Base-by-base conservation (phyloP, 2,113 vertebrate genomes). In the Mesoclemmys tuberculata region DNA sequence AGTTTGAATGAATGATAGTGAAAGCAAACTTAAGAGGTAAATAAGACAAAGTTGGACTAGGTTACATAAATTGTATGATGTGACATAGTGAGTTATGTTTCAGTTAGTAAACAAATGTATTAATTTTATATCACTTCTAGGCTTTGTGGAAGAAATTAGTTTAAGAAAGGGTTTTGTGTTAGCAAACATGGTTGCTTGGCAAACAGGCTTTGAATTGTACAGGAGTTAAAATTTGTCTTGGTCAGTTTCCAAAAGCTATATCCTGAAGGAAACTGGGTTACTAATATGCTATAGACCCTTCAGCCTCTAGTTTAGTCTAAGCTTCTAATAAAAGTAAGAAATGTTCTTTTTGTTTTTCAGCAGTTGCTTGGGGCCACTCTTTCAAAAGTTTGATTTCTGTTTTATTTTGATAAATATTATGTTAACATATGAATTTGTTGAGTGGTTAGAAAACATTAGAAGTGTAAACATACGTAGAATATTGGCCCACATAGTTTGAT, bases 151-250 rank as follows among this genome's bases (percentile, higher is more conserved):
- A 93, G 61, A 71, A 52, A 46, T 35, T 56, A 92, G 77, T 87
- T 94, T 94, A 84, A 93, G 74, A 77, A 95, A 94, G 44, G 52
- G 89, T 78, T 71, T 80, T 95, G 95, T 94, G 82, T 52, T 55
- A 92, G 44, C 75, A 78, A 96, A 96, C 77, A 83, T 85, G 84
- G 94, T 97, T 93, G 88, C 81, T 82, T n/a, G 90, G 86, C 88
- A 94, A 92, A 92, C 93, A 96, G 61, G 38, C 84, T 97, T 95
- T 84, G 88, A 94, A 92, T 90, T 94, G 93, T 93, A 95, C 90
- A 93, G 97, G 86, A 96, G 94, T 87, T 95, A 94, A 94, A 94
- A 94, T 97, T 97, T 97, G 38, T 97, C 92, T 97, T 97, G 95
- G 95, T 95, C 88, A 74, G 77, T 27, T 82, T 97, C 95, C 96